phyloP scores from a whole-genome alignment of 2,797 vertebrate species.

The Dryobates pubescens region DNA sequence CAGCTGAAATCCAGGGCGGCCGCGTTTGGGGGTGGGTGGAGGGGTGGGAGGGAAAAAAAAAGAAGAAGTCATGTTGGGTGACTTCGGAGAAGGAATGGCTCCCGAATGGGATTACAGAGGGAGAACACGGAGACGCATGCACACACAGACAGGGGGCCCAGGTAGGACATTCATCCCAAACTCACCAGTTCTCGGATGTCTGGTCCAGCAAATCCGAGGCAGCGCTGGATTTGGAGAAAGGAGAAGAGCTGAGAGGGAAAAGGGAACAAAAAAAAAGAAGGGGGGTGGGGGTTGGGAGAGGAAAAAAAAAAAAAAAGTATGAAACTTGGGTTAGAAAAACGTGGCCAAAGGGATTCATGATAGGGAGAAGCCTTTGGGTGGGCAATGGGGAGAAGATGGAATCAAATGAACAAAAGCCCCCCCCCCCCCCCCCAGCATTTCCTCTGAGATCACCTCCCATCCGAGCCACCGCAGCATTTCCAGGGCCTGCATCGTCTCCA shows the following conservation, averaged over 20 bases:
- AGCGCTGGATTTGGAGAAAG: slow-evolving; percentile 71
- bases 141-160: background rate
- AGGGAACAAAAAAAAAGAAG: background rate
- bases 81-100: background rate
- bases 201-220: slow-evolving; percentile 73
- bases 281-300: too few relatives aligned
- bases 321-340: slow-evolving; percentile 70
- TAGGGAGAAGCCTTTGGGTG: background rate
- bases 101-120: background rate
- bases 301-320: background rate
- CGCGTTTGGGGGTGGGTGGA: background rate
- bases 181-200: slow-evolving; percentile 81
- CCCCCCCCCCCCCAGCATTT: background rate
- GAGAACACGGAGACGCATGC: background rate
- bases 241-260: slow-evolving; percentile 61
- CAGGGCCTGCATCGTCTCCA: background rate
- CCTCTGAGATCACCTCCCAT: background rate
- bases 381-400: background rate
- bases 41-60: background rate
- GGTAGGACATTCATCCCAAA: background rate
- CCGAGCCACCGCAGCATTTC: background rate
- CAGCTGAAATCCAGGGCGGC: background rate
- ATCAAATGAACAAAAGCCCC: background rate
- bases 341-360: background rate
- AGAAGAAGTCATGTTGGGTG: background rate